Base-by-base conservation (phyloP, 2,113 vertebrate genomes). In the Monopterus albus region DNA sequence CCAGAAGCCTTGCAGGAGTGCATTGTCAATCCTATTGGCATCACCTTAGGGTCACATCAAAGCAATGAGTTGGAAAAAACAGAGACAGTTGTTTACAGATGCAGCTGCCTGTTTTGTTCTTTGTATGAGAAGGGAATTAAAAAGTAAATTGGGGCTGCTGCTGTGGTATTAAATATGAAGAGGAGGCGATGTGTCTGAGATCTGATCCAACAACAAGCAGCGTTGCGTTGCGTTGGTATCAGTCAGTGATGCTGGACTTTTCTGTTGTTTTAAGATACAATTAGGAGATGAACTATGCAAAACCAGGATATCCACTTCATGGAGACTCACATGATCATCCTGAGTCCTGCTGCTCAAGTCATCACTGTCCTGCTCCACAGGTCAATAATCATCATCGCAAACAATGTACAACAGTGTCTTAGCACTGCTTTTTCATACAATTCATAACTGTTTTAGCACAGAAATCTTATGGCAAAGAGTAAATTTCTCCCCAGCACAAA, bases 41-140 rank as follows among this genome's bases (percentile, higher is more conserved):
- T 82, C 91, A 91, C 89, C 86, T 81, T 42, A 26, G 83, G 90
- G 89, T 91, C 87, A 67, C 84, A 75, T 90, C 89, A 90, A 79
- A 79, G 88, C 82, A 79, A 43, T 58, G 77, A 79, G 75, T 63
- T 65, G 80, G 80, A 88, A 86, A 85, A 79, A 82, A 70, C 51
- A 40, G 42, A 82, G 83, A 88, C 66, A 83, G 88, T 91, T 89
- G 88, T 92, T 91, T 92, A 89, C 85, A 87, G 75, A 89, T 75
- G 1, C 78, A 66, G 75, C 46, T n/a, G 55, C 67, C 78, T 84
- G 76, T 71, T 85, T 40, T 75, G 29, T 78, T 81, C 73, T 74
- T 69, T 72, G 72, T 49, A 56, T 78, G 45, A 67, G 55, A 69
- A 31, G 71, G 75, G 56, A 88, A 91, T 91, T 90, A 78, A 87